These are phyloP conservation scores for Gymnobelideus leadbeateri DNA, from an alignment of 2,113 vertebrate species.

Conservation along the genomic window DNA sequence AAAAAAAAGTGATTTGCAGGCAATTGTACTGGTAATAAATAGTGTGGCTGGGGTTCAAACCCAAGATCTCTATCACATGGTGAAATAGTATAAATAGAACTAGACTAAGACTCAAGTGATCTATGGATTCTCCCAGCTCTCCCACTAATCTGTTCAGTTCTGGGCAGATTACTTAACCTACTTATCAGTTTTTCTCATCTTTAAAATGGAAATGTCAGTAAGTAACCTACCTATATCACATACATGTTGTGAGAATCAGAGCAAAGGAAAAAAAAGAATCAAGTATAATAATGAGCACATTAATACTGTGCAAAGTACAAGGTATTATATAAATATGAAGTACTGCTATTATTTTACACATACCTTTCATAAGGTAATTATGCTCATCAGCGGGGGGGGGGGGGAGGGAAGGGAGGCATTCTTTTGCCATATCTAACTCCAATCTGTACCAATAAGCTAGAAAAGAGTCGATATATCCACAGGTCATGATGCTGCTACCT, in stretches of 20 bases:
- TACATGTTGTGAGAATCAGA: not conserved
- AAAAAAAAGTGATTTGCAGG: too few species aligned
- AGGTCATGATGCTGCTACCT: not conserved
- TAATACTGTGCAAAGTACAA: not conserved
- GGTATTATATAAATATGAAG: not conserved
- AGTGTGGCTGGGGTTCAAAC: too few species aligned
- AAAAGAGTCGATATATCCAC: not conserved
- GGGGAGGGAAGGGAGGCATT: not conserved
- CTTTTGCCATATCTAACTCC: not conserved
- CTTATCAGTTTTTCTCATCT: not conserved
- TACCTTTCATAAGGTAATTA: not conserved
- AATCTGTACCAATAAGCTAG: not conserved
- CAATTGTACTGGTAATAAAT: too few species aligned
- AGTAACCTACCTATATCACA: not conserved
- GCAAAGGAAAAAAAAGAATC: not conserved
- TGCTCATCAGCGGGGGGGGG: not conserved
- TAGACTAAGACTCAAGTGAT: not conserved
- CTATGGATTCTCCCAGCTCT: not conserved
- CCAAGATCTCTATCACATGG: too few species aligned
- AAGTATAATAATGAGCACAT: not conserved
- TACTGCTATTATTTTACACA: not conserved
- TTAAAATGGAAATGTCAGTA: not conserved
- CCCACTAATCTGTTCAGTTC: not conserved
- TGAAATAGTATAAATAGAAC: not conserved
- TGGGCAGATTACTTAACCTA: not conserved